These are phyloP conservation scores for Uropsilus gracilis DNA, from an alignment of 2,113 vertebrate genomes.

Conservation along the genomic window DNA sequence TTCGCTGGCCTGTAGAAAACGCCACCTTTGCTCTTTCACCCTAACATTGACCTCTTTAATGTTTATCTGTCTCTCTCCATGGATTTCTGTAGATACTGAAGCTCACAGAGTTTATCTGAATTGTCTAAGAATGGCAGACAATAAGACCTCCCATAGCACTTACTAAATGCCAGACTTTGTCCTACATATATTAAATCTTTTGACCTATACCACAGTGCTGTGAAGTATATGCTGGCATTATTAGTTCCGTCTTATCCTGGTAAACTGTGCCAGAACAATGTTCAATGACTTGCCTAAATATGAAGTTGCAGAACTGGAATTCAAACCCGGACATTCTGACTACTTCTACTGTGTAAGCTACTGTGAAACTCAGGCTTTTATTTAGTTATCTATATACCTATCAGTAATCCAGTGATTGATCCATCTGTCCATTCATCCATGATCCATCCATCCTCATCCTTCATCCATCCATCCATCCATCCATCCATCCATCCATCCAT, in stretches of 20 bases:
- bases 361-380: conserved; percentile 8
- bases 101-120: background rate
- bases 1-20: background rate
- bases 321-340: background rate
- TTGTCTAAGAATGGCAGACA: background rate
- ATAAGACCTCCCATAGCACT: background rate
- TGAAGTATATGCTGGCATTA: background rate
- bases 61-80: background rate
- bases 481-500: background rate
- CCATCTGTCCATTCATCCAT: background rate
- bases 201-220: background rate
- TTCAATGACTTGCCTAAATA: background rate
- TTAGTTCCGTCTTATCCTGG: background rate
- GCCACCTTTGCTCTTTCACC: background rate
- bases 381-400: background rate
- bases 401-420: no score
- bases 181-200: background rate
- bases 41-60: background rate
- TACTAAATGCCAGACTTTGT: background rate
- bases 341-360: background rate
- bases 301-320: conserved; percentile 45
- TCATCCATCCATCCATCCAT: background rate
- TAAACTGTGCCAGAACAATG: background rate
- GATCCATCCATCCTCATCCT: background rate
- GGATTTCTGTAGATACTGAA: background rate